These are phyloP conservation scores for Rhinogobio ventralis DNA, from an alignment of 2,797 vertebrate genomes.

Conservation along the genomic window DNA sequence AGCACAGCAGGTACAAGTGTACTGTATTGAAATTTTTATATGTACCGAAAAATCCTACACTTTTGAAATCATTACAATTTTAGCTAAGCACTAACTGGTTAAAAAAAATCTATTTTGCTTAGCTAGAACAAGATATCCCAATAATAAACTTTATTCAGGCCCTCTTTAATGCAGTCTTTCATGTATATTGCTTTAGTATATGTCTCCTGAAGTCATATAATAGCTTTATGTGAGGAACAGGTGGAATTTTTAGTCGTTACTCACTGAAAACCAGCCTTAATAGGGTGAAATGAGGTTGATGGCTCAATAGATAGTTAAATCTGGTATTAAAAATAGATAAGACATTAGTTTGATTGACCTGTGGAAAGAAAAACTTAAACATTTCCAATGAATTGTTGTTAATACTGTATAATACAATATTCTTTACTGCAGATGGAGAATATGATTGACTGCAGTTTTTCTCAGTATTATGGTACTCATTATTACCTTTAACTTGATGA, in stretches of 20 bases:
- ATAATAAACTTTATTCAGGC: background rate
- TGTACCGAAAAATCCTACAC: background rate
- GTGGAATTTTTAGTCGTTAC: background rate
- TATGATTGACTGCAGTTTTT: constrained; percentile 10
- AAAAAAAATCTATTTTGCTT: background rate
- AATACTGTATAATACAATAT: background rate
- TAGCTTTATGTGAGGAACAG: constrained; percentile 3
- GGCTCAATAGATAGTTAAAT: background rate
- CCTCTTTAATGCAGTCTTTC: background rate
- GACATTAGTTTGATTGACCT: constrained; percentile 1
- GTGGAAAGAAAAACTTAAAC: background rate
- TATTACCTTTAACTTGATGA: constrained; percentile 44
- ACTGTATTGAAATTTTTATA: background rate
- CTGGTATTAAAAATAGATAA: constrained; percentile 8
- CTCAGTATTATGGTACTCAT: background rate
- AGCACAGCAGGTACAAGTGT: background rate
- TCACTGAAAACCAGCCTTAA: background rate
- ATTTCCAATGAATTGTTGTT: constrained; percentile 1
- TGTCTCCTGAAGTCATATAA: background rate
- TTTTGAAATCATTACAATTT: background rate
- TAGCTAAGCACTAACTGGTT: background rate
- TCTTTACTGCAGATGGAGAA: constrained; percentile 7
- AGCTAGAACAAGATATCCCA: background rate
- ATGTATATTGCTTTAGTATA: background rate
- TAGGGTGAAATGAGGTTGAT: constrained; percentile 10